Conservation (phyloP, 1,140 invertebrate species). For the Metopolophium dirhodum region DNA sequence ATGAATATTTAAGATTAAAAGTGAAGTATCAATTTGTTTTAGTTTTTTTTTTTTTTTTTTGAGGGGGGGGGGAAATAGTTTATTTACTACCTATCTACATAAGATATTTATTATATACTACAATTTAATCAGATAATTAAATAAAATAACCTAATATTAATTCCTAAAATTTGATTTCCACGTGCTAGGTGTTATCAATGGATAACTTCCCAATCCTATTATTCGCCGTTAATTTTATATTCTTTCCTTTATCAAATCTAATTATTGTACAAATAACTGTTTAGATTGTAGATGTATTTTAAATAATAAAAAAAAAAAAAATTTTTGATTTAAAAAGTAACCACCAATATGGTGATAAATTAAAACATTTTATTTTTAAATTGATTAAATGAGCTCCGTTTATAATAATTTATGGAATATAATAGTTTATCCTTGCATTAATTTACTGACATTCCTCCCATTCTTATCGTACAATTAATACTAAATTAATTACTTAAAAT, state of each 20-base stretch:
- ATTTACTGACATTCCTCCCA: not conserved
- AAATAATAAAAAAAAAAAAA: no score
- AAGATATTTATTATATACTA: not conserved
- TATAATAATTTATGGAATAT: not conserved
- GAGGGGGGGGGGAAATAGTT: not conserved
- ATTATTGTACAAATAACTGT: no score
- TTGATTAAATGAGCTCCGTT: not conserved
- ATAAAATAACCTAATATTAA: not conserved
- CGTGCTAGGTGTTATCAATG: no score
- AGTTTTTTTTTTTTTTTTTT: not conserved
- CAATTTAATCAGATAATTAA: not conserved
- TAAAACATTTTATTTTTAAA: not conserved
- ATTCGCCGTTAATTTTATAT: no score
- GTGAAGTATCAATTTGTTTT: not conserved
- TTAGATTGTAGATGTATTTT: no score
- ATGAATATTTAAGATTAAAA: no score
- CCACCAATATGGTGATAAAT: not conserved
- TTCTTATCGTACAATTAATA: not conserved
- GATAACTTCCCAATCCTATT: no score
- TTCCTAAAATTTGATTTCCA: not conserved
- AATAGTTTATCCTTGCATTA: not conserved
- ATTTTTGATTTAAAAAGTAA: no score
- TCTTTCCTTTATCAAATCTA: no score
- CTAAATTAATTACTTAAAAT: conserved; percentile 11
- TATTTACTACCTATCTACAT: not conserved